Percentiles rank a stretch among this genome's conserved stretches.
Evolutionary conservation across 2,888 invertebrate genomes (phyloP).

Genomic region (Sinopyrophorus schimmeli): DNA sequence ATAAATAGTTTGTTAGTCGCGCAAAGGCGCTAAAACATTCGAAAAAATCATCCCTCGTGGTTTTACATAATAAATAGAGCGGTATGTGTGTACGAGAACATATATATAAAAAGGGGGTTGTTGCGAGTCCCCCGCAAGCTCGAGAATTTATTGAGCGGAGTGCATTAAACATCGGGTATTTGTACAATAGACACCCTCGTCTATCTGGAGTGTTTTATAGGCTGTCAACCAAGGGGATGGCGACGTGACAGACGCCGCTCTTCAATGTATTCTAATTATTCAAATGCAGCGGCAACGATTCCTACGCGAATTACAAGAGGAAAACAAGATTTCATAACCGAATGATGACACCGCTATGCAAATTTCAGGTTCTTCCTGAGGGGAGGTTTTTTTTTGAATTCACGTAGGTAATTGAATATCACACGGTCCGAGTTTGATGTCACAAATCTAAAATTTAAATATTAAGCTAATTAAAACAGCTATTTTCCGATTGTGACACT

Average conservation of each 20-base stretch:
- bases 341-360: constrained; percentile 23
- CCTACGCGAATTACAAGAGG: constrained; percentile 22
- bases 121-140: constrained; percentile 27
- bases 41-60: constrained; percentile 27
- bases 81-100: constrained; percentile 18
- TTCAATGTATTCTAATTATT: constrained; percentile 34
- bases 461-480: no score
- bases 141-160: constrained; percentile 36
- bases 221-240: constrained; percentile 37
- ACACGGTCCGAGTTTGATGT: no score
- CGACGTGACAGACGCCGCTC: constrained; percentile 30
- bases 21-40: constrained; percentile 27
- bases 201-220: constrained; percentile 37
- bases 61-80: constrained; percentile 31
- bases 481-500: no score
- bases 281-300: constrained; percentile 33
- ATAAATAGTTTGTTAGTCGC: constrained; percentile 12
- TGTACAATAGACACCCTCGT: constrained; percentile 39
- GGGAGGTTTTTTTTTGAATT: no score
- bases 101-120: no score
- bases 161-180: constrained; percentile 39
- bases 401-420: no score
- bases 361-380: constrained; percentile 19
- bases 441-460: no score
- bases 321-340: constrained; percentile 21